Percentiles rank a stretch among this genome's conserved stretches.
Conservation (phyloP, 2,888 invertebrate species). For the Psococerastis gibbosa region DNA sequence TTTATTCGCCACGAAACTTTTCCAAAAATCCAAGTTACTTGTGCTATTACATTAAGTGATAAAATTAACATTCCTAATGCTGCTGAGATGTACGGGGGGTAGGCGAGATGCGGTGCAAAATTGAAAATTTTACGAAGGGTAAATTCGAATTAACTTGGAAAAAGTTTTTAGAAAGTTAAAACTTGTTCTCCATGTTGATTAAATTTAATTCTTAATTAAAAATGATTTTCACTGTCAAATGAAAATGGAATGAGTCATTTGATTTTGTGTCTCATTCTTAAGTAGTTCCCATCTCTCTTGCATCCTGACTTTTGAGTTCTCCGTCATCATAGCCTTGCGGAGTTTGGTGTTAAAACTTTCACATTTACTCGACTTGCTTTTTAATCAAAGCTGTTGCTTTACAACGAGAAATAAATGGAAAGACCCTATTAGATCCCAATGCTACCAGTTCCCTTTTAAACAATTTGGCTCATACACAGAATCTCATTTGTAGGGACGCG, state of each 20-base stretch:
- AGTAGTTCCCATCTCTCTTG: too few species aligned
- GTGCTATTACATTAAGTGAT: too few species aligned
- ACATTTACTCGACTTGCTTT: constrained; percentile 1
- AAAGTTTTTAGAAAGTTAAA: constrained; percentile 3
- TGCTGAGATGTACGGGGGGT: neutral
- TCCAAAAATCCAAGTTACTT: too few species aligned
- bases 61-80: too few species aligned
- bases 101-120: neutral
- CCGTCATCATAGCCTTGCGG: too few species aligned
- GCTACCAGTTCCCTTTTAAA: too few species aligned
- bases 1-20: too few species aligned
- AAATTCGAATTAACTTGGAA: constrained; percentile 7
- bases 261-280: neutral
- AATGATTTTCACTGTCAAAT: constrained; percentile 10
- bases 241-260: constrained; percentile 7
- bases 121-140: constrained; percentile 7
- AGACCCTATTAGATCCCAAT: neutral
- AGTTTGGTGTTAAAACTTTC: too few species aligned
- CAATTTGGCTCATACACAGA: too few species aligned
- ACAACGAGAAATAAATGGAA: neutral
- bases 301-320: too few species aligned
- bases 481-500: too few species aligned
- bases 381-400: neutral
- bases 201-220: constrained; percentile 10
- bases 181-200: constrained; percentile 3